Evolutionary conservation across 2,888 invertebrate genomes (phyloP).

Genomic region (Chymomyza amoena): DNA sequence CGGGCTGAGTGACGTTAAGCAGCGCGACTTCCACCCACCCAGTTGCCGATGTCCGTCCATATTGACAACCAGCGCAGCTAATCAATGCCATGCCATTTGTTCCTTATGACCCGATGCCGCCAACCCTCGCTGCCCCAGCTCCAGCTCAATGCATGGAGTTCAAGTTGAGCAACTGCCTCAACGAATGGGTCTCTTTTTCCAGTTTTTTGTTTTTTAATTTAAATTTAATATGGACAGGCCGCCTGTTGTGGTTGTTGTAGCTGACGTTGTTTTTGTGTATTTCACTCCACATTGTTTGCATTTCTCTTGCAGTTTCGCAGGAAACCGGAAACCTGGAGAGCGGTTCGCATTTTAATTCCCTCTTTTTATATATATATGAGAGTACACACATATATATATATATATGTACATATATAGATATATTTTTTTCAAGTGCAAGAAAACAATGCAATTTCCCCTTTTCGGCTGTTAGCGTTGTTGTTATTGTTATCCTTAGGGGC

Average conservation of each 20-base stretch:
- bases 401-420: background rate
- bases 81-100: constrained; percentile 49
- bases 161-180: background rate
- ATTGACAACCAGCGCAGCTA: constrained; percentile 31
- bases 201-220: constrained; percentile 2
- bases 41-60: constrained; percentile 16
- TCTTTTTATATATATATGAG: background rate
- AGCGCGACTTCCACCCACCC: constrained; percentile 10
- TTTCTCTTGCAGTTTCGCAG: constrained; percentile 4
- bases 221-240: background rate
- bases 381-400: no score
- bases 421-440: constrained; percentile 4
- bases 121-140: background rate
- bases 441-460: constrained; percentile 8
- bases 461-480: background rate
- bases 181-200: background rate
- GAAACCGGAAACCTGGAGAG: constrained; percentile 11
- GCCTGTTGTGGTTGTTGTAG: background rate
- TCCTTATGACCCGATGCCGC: constrained; percentile 5
- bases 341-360: constrained; percentile 2
- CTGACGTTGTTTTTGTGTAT: background rate
- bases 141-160: background rate
- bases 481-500: constrained; percentile 1
- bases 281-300: constrained; percentile 4
- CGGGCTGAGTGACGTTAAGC: constrained; percentile 1